Base-by-base conservation (phyloP, 2,888 invertebrate genomes). In the Slavum lentiscoides region DNA sequence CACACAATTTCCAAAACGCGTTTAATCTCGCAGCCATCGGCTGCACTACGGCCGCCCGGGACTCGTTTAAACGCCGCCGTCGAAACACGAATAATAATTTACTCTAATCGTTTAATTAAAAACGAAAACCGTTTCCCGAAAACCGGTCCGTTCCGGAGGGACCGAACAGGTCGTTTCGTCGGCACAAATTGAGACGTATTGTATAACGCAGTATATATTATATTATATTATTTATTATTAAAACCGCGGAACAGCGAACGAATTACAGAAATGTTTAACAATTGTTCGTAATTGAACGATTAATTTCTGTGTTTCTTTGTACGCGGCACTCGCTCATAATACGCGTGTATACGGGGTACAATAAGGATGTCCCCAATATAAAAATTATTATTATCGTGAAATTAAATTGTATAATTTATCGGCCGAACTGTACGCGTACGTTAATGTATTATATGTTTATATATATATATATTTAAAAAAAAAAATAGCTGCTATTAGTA, bases 311-410 rank as follows among this genome's bases (percentile, higher is more conserved):
- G 66, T 74, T 74, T 74, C 64, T 74, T 74, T 70, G 30, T 53
- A 30, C 30, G 30, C 30, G 30, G 30, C 30, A 2, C 30, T 30
- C 30, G 1, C 61, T 19, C 64, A 64, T 74, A 55, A 74, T 66
- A 64, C 30, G 30, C 30, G 2, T 30, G 30, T 30, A 4, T 30
- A 30, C n/a, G n/a, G n/a, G n/a, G n/a, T n/a, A 66, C 64, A 66
- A 74, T 66, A 74, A 74, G 74, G 74, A 74, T 66, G 74, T 74
- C 74, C 55, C 66, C 74, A 74, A 74, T 74, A 66, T 66, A 74
- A 74, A 66, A 74, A 66, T 74, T 74, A 74, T 30, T 30, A 30
- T 30, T 30, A 30, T 30, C 30, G 30, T 30, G 30, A 30, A 30
- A 30, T 30, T 30, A 30, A 30, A 30, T 30, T 30, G 30, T 30